These are phyloP conservation scores for Amaurobius ferox DNA, from an alignment of 2,888 invertebrate species.

Conservation along the genomic window DNA sequence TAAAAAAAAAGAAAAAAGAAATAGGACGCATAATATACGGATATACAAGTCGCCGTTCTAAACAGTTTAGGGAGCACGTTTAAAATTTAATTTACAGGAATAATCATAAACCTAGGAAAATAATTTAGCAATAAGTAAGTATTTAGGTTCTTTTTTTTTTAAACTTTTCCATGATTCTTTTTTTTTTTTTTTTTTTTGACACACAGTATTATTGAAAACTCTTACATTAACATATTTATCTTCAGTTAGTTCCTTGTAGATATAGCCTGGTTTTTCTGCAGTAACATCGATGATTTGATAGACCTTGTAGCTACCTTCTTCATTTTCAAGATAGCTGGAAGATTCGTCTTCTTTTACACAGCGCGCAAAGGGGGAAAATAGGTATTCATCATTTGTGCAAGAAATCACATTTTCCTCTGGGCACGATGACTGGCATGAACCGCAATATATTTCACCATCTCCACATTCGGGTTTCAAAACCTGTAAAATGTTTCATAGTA, in stretches of 20 bases:
- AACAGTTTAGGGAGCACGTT: no score
- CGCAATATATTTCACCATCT: constrained; percentile 20
- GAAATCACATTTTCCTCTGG: background rate
- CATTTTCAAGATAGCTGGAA: background rate
- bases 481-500: no score
- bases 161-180: no score
- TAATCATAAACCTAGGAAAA: no score
- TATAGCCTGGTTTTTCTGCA: constrained; percentile 15
- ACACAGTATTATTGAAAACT: background rate
- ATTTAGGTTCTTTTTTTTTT: no score
- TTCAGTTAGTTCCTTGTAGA: constrained; percentile 11
- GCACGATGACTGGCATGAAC: constrained; percentile 23
- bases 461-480: constrained; percentile 34
- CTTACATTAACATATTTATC: constrained; percentile 24
- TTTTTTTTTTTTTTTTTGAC: no score
- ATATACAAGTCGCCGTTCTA: no score
- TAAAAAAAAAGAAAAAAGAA: no score
- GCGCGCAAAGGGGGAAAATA: background rate
- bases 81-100: no score
- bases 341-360: background rate
- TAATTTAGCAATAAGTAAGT: no score
- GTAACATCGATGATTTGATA: background rate
- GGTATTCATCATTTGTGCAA: constrained; percentile 35
- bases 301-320: background rate
- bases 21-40: no score